Evolutionary conservation across 37 sponge, comb jelly and placozoan genomes (phyloP), one percentile per base, ranked within the genome.

Genomic region (Amphimedon queenslandica): DNA sequence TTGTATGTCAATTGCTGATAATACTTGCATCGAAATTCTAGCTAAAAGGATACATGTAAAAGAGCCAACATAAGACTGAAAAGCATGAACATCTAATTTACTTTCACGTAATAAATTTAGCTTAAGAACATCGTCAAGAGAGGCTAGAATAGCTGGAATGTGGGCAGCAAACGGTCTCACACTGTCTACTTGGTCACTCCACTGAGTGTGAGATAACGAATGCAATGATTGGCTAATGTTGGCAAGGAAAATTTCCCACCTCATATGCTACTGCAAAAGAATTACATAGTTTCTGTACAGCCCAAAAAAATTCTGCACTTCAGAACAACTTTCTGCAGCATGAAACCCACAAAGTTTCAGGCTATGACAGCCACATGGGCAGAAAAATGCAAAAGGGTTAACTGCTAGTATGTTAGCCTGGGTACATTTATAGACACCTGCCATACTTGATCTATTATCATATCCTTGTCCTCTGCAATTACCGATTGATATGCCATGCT

Each of bases 241-340:
- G 23, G 24, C 67, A n/a, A 23, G 34, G 31, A 66, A 31, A 66
- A 66, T 66, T 66, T 18, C 67, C 34, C 67, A 66, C 34, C 67
- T 28, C 37, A 36, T 67, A 18, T 4, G 41, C 41, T 37, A 37
- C 69, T 5, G 40, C 67, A 35, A 66, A 66, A 23, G 29, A 30
- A 66, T 5, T 8, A 3, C 3, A 66, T 13, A 66, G 3, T 3
- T 66, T 66, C 69, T 67, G 69, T 27, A 67, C 40, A 39, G 34
- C 40, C 30, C 69, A 35, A 67, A 67, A 67, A 67, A 67, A 25
- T 67, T 34, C 37, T 67, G 69, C 1, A 67, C 69, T 67, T 67
- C 69, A 36, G 69, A n/a, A n/a, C n/a, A 67, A 67, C 69, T 35
- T 67, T 67, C 69, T 31, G 69, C 69, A 36, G 69, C 69, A 67